Base-by-base conservation (phyloP, 2,797 vertebrate species). In the Cygnus olor region DNA sequence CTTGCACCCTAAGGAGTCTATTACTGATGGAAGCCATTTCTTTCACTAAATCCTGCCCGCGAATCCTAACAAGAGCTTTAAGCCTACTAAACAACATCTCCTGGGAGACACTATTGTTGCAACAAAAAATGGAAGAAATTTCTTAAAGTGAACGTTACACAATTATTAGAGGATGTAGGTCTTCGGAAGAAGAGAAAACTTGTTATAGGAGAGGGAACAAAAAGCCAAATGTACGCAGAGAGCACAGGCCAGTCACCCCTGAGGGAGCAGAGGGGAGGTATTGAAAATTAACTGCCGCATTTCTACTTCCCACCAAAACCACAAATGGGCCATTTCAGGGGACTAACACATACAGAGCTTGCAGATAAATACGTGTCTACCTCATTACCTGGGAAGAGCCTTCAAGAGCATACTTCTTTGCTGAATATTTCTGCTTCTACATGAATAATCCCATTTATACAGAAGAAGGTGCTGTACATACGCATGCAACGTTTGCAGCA, bases 141-240 rank as follows among this genome's bases (percentile, higher is more conserved):
- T 92, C 61, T 95, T 84, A 28, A 92, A 89, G 85, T 22, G 73
- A 95, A 93, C 47, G 84, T 94, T 90, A 83, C 66, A 36, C 60
- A 79, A 8, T 69, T 61, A 38, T 86, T 88, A 76, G 80, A 91
- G 34, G 85, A 88, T 7, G 44, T 24, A 88, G 72, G 24, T 90
- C 82, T 77, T 79, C 36, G 63, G 80, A 76, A 92, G 87, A 85
- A 45, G 80, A 87, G 47, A 92, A 90, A 91, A 91, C 56, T 84
- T 77, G 58, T 64, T 91, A 64, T 0, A 72, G n/a, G 42, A 63
- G 34, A 58, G 30, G 66, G 89, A 95, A 89, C 60, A 92, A 93
- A 95, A 94, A 89, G n/a, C 40, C 61, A 69, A 92, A 96, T 88
- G 69, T 89, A 93, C 83, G 90, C 51, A 83, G 65, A 89, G 54